Evolutionary conservation across 2,888 invertebrate species (phyloP), one percentile per base, ranked within the genome.

Genomic region (Drosophila neutralis): DNA sequence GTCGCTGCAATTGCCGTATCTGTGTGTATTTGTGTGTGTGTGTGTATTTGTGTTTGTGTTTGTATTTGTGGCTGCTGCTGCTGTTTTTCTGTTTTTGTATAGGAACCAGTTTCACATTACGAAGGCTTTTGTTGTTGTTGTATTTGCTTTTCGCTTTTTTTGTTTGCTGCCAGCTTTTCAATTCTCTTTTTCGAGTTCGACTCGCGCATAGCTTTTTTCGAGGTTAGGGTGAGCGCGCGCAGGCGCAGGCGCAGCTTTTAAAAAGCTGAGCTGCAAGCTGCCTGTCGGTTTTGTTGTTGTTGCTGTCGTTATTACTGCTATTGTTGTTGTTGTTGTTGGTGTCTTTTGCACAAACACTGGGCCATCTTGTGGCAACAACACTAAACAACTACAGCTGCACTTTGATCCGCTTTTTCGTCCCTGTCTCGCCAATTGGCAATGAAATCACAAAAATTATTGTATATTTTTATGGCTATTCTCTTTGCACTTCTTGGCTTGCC

Each of bases 101-200:
- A 76, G 87, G 89, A 87, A 87, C 87, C 87, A 89, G 89, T 87
- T 87, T 87, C 78, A 87, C 87, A 84, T 82, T 80, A 85, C 79
- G 78, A 79, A 88, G 87, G 82, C 86, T 88, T 75, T 77, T 74
- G 58, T 64, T 70, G 63, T 77, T 35, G 52, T 33, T 53, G n/a
- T 15, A 7, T 57, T 60, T 76, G 65, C 61, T 70, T 67, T 61
- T 62, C 69, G 59, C 62, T 75, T 65, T 77, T 52, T 15, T 45
- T 58, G 67, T 66, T 73, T 69, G 53, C 29, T 58, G 59, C 69
- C 69, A 69, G 53, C 73, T 80, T 69, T 80, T 76, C 73, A 77
- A 73, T 79, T 74, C 69, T 78, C 72, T 71, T 73, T 63, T 67
- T 79, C 74, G 70, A 79, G 62, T 68, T 86, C 61, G 59, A 66